These are phyloP conservation scores for Etia nguti DNA, from an alignment of 2,113 vertebrate genomes.

Conservation along the genomic window DNA sequence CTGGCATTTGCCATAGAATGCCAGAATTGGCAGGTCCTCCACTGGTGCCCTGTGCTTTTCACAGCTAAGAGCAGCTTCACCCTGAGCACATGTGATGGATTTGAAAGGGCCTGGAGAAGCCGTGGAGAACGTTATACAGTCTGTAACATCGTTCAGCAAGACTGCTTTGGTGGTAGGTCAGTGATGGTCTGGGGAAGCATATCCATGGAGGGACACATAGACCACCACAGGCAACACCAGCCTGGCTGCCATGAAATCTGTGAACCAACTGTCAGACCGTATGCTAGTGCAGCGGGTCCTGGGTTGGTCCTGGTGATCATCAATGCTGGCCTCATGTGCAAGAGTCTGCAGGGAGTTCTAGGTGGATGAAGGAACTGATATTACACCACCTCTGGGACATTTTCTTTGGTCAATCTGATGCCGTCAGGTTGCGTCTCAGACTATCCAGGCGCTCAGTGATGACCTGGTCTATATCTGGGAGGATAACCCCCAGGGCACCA, in stretches of 20 bases:
- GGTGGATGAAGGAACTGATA: neutral
- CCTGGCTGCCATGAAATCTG: neutral
- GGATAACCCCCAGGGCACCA: neutral
- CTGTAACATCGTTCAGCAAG: neutral
- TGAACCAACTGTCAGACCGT: neutral
- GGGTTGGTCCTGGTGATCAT: neutral
- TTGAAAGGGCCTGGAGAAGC: neutral
- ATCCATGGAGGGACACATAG: neutral
- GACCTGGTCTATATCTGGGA: neutral
- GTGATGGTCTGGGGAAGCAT: neutral
- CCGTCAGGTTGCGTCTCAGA: neutral
- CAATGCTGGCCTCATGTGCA: neutral
- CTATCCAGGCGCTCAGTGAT: neutral
- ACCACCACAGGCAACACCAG: neutral
- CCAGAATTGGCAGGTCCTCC: too few relatives aligned
- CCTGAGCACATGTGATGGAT: neutral
- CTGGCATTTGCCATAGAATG: neutral
- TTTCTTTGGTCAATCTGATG: neutral
- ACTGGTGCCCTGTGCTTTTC: neutral
- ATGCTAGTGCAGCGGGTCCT: neutral
- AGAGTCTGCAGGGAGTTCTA: neutral
- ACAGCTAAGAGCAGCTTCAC: neutral
- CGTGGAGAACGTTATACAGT: neutral
- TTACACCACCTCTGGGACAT: rapidly evolving
- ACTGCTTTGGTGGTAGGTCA: neutral